These are phyloP conservation scores for Amiota communis DNA, from an alignment of 2,888 invertebrate genomes.

Conservation along the genomic window DNA sequence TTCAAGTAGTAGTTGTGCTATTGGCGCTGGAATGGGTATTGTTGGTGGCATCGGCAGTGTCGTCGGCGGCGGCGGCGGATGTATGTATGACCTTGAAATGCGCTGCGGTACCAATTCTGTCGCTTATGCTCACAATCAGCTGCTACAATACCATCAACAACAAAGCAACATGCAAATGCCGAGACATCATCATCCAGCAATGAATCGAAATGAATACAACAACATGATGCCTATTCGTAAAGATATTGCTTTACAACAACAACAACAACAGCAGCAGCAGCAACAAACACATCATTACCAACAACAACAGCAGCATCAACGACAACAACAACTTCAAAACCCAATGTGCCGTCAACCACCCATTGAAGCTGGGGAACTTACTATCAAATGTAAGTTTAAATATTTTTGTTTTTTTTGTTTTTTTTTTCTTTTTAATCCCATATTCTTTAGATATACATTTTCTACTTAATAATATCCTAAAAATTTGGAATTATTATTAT, in stretches of 20 bases:
- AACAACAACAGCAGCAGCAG: conserved; percentile 53
- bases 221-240: background rate
- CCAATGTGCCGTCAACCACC: conserved; percentile 60
- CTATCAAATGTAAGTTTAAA: conserved; percentile 58
- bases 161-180: conserved; percentile 28
- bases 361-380: conserved; percentile 47
- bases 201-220: conserved; percentile 39
- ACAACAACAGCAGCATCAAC: conserved; percentile 50
- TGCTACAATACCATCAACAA: conserved; percentile 63
- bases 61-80: conserved; percentile 22
- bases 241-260: conserved; percentile 36
- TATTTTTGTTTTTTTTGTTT: background rate
- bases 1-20: conserved; percentile 37
- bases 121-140: conserved; percentile 63
- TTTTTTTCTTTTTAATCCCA: background rate
- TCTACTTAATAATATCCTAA: background rate
- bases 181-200: conserved; percentile 25
- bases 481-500: background rate
- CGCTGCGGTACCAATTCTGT: conserved; percentile 40
- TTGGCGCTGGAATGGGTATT: background rate
- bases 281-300: conserved; percentile 58
- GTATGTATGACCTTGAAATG: conserved; percentile 63
- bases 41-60: conserved; percentile 33
- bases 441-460: background rate
- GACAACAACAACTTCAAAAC: conserved; percentile 41